phyloP scores from a whole-genome alignment of 2,888 invertebrate genomes.

The Drosophila testacea region DNA sequence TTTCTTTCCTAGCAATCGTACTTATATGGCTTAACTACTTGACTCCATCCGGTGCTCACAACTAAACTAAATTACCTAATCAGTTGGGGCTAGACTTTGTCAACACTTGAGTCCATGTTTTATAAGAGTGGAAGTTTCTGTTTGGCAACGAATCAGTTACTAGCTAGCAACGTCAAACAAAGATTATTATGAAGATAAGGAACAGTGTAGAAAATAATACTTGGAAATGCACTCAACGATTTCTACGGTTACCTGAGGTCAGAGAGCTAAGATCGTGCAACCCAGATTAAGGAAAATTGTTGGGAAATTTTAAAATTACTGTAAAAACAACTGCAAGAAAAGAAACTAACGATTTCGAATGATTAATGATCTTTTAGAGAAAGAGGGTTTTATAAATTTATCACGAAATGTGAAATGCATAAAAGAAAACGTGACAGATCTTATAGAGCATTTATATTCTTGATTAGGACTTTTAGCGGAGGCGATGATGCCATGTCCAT shows the following conservation, averaged over 20 bases:
- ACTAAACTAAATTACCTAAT: slow-evolving; percentile 25
- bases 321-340: background rate
- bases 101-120: slow-evolving; percentile 33
- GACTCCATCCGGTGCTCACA: slow-evolving; percentile 39
- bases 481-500: no score
- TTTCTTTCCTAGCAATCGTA: background rate
- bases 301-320: background rate
- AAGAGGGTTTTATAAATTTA: background rate
- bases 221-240: background rate
- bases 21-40: slow-evolving; percentile 15
- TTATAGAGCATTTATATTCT: no score
- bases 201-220: background rate
- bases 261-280: background rate
- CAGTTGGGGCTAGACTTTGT: slow-evolving; percentile 30
- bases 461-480: no score
- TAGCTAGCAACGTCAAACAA: no score
- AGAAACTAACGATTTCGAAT: background rate
- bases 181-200: background rate
- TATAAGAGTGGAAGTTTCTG: background rate
- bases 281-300: background rate
- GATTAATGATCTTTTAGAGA: background rate
- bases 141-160: background rate
- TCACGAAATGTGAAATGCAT: background rate
- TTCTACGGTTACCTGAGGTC: background rate
- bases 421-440: no score